Evolutionary conservation across 2,888 invertebrate species (phyloP), one percentile per base, ranked within the genome.

Genomic region (Drosophila vallismaia): DNA sequence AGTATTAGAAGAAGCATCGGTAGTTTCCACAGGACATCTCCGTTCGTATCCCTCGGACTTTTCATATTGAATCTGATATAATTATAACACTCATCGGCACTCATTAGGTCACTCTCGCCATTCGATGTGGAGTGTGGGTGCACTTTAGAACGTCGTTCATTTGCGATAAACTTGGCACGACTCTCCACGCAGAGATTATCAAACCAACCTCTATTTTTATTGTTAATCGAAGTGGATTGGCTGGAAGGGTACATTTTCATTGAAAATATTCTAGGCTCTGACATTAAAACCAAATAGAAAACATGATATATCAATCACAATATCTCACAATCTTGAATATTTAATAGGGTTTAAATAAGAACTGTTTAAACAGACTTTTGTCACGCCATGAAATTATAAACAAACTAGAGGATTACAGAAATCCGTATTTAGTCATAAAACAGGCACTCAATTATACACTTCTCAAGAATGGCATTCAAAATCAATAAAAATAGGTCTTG

Each of bases 1-100:
- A 77, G 26, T 12, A 57, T 10, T 0, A 85, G 57, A 5, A 85
- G 54, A 8, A 77, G 8, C 4, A 86, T 24, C 1, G 79, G 74
- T 0, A 85, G 44, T 19, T 76, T 82, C 79, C 80, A 83, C 44
- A 84, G 60, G 5, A 64, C 29, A 6, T 78, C 85, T 0, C 67
- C 58, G 1, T 6, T n/a, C 1, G 10, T 4, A 6, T 10, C 8
- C 4, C 5, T 28, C n/a, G 0, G 36, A 12, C 31, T 42, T 40
- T n/a, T 38, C 2, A 14, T 5, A 7, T 36, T 69, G 29, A 62
- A 50, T 9, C 48, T 86, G 7, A 80, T 83, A 0, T 71, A 40
- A 5, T n/a, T 38, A 19, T 77, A 83, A n/a, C 79, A 80, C 24
- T 80, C 84, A n/a, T 70, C 64, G 1, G 77, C 59, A 7, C 58